A percentile compares a stretch with the other conserved stretches of the same genome.
Evolutionary conservation across 2,797 vertebrate genomes (phyloP).

Genomic region (Takifugu ocellatus): DNA sequence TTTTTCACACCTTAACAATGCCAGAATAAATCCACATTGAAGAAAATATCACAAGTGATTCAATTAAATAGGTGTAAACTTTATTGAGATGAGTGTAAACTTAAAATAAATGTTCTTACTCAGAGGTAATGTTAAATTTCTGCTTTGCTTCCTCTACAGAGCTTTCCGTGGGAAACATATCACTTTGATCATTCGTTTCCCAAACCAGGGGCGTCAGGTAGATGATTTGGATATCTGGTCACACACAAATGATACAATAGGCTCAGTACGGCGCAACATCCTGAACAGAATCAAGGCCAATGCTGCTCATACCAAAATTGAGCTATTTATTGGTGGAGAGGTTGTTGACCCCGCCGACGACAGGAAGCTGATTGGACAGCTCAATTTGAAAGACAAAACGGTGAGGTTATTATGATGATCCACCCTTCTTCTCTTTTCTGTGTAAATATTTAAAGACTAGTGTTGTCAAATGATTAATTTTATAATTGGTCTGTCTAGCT

Average conservation of each 20-base stretch:
- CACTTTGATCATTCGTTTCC: conserved; percentile 95
- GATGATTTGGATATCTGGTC: conserved; percentile 99
- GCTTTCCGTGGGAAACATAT: conserved; percentile 98
- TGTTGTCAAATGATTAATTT: too few species aligned
- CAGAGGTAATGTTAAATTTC: background rate
- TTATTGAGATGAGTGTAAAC: too few species aligned
- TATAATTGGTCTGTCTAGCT: conserved; percentile 71
- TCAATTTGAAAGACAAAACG: conserved; percentile 98
- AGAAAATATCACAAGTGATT: too few species aligned
- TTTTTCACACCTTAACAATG: too few species aligned
- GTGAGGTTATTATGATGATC: conserved; percentile 63
- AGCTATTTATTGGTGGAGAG: conserved; percentile 96
- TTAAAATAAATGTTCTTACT: too few species aligned
- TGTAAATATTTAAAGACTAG: background rate
- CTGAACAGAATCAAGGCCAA: conserved; percentile 97
- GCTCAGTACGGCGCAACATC: conserved; percentile 94
- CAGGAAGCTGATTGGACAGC: conserved; percentile 94
- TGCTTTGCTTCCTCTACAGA: conserved; percentile 67
- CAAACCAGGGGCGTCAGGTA: conserved; percentile 97
- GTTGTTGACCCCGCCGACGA: conserved; percentile 97
- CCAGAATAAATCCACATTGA: too few species aligned
- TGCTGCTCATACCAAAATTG: conserved; percentile 96
- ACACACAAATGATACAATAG: conserved; percentile 97
- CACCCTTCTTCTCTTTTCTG: background rate
- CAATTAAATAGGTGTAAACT: too few species aligned